A percentile compares a stretch with the other conserved stretches of the same genome.
phyloP scores from a whole-genome alignment of 2,113 vertebrate species.

The Tor tambroides region DNA sequence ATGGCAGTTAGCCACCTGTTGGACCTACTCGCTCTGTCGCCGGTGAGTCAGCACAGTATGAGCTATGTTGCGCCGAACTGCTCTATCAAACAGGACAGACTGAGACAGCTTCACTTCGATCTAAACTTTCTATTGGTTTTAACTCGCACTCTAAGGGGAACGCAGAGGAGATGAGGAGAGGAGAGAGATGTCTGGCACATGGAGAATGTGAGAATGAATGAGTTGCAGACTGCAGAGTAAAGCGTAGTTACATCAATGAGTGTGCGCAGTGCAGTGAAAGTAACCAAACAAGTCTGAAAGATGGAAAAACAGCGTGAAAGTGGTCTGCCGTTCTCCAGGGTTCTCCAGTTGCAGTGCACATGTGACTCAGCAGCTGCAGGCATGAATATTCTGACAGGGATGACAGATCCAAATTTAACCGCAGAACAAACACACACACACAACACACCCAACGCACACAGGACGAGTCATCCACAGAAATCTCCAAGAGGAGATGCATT shows the following conservation, averaged over 20 bases:
- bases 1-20: neutral
- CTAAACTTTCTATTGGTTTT: neutral
- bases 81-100: neutral
- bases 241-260: slow-evolving; percentile 10
- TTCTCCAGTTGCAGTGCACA: slow-evolving; percentile 61
- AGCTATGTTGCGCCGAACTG: neutral
- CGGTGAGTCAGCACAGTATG: slow-evolving; percentile 11
- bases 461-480: neutral
- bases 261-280: neutral
- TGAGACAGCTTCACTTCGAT: neutral
- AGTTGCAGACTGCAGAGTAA: neutral
- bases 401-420: slow-evolving; percentile 69
- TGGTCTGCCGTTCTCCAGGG: slow-evolving; percentile 13
- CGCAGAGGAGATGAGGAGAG: neutral
- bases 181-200: slow-evolving; percentile 16
- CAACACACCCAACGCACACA: neutral
- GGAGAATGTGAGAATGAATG: slow-evolving; percentile 19
- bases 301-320: neutral
- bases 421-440: slow-evolving; percentile 43
- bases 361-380: slow-evolving; percentile 79
- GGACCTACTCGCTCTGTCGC: neutral
- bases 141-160: neutral
- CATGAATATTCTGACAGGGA: slow-evolving; percentile 75
- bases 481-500: slow-evolving; percentile 1
- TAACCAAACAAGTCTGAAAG: slow-evolving; percentile 6